Conservation (phyloP, 2,888 invertebrate genomes). For the Tridacna crocea region DNA sequence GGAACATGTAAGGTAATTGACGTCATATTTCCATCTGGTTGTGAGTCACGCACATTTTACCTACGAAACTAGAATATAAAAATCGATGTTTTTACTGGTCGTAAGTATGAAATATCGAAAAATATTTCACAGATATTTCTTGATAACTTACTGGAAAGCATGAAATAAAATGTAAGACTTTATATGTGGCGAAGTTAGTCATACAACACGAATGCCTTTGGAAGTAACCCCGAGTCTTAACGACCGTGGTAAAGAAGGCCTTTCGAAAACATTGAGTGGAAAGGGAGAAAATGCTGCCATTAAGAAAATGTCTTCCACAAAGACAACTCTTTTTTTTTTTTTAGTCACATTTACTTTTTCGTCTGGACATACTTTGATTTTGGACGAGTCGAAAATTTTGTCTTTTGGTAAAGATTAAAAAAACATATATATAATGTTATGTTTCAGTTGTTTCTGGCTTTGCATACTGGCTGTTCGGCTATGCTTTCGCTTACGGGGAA, state of each 20-base stretch:
- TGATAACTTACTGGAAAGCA: background rate
- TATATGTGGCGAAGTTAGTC: background rate
- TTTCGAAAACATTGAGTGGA: background rate
- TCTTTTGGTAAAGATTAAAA: background rate
- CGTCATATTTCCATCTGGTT: too few relatives aligned
- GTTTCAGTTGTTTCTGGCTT: conserved; percentile 72
- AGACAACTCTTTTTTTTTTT: background rate
- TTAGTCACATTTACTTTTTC: background rate
- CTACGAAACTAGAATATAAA: too few relatives aligned
- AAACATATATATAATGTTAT: background rate
- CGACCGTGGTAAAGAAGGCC: background rate
- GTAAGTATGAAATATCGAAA: too few relatives aligned
- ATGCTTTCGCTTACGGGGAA: conserved; percentile 71
- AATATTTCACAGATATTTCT: too few relatives aligned
- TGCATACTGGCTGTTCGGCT: conserved; percentile 75
- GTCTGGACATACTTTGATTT: background rate
- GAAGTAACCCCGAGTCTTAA: background rate
- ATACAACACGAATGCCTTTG: too few relatives aligned
- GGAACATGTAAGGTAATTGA: too few relatives aligned
- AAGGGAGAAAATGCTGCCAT: background rate
- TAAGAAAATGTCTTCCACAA: background rate
- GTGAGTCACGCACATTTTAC: too few relatives aligned
- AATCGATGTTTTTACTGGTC: too few relatives aligned
- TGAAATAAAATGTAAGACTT: background rate
- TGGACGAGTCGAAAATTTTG: background rate